A percentile compares a stretch with the other conserved stretches of the same genome.
These are phyloP conservation scores for Sycobia sp. DNA, from an alignment of 1,140 invertebrate species.

Conservation along the genomic window DNA sequence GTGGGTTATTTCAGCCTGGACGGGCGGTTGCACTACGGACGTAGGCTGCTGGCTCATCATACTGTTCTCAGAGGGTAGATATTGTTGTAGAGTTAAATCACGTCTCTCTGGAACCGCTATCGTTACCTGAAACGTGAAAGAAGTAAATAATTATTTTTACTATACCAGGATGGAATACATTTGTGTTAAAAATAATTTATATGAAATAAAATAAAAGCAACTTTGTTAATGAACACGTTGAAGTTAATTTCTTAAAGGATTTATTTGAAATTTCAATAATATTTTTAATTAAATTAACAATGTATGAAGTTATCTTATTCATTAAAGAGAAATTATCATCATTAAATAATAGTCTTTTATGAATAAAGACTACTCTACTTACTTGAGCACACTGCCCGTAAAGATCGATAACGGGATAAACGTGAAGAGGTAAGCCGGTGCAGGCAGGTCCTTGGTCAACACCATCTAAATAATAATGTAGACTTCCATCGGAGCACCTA, in stretches of 20 bases:
- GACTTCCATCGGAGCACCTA: constrained; percentile 79
- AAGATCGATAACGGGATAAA: constrained; percentile 93
- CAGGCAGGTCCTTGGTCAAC: constrained; percentile 89
- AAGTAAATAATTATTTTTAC: too few species aligned
- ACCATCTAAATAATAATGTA: constrained; percentile 91
- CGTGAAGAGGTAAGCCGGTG: constrained; percentile 77
- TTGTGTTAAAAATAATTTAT: too few species aligned
- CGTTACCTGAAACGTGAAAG: constrained; percentile 48
- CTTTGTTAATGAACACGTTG: too few species aligned
- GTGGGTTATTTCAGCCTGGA: constrained; percentile 53
- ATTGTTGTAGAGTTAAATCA: constrained; percentile 55
- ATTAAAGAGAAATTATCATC: too few species aligned
- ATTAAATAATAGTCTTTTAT: too few species aligned
- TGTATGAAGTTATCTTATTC: too few species aligned
- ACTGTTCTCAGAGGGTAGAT: constrained; percentile 58
- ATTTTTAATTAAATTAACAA: too few species aligned
- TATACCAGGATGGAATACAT: too few species aligned
- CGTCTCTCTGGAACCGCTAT: constrained; percentile 57
- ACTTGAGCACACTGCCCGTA: constrained; percentile 95
- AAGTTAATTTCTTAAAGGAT: too few species aligned
- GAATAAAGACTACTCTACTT: too few species aligned
- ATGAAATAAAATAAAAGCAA: too few species aligned
- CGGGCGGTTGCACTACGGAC: constrained; percentile 56
- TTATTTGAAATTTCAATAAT: too few species aligned
- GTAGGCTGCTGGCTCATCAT: constrained; percentile 59